Percentiles rank a stretch among this genome's conserved stretches.
These are phyloP conservation scores for Andrena hattorfiana DNA, from an alignment of 2,888 invertebrate species.

Conservation along the genomic window DNA sequence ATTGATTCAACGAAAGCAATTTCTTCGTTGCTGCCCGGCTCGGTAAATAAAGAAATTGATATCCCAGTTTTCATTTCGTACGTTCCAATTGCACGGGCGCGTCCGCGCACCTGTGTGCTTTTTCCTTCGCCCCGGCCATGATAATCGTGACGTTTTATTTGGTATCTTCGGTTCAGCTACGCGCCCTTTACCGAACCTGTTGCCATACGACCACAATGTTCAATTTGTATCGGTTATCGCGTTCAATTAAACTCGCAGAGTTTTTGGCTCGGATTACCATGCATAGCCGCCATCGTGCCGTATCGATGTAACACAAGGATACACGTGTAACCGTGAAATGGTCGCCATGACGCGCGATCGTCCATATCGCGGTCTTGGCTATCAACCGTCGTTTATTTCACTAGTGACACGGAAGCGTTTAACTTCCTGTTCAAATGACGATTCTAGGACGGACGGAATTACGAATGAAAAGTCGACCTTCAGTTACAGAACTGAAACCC, in stretches of 20 bases:
- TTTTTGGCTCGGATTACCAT: constrained; percentile 62
- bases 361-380: constrained; percentile 23
- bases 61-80: constrained; percentile 17
- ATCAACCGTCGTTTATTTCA: not conserved
- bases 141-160: constrained; percentile 49
- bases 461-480: not conserved
- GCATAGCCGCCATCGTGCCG: constrained; percentile 1
- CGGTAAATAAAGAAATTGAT: constrained; percentile 9
- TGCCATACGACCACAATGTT: constrained; percentile 66
- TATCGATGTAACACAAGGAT: constrained; percentile 22
- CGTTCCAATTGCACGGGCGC: not conserved
- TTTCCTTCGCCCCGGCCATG: constrained; percentile 14
- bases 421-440: not conserved
- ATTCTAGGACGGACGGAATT: not conserved
- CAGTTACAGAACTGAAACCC: not conserved
- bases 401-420: not conserved
- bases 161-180: constrained; percentile 43
- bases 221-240: constrained; percentile 66
- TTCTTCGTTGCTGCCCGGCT: not conserved
- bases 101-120: not conserved
- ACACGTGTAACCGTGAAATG: constrained; percentile 41
- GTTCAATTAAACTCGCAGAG: constrained; percentile 67
- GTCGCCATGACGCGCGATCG: constrained; percentile 22
- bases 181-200: constrained; percentile 63
- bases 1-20: not conserved